phyloP scores from a whole-genome alignment of 2,888 invertebrate genomes.

The Noctua janthe region DNA sequence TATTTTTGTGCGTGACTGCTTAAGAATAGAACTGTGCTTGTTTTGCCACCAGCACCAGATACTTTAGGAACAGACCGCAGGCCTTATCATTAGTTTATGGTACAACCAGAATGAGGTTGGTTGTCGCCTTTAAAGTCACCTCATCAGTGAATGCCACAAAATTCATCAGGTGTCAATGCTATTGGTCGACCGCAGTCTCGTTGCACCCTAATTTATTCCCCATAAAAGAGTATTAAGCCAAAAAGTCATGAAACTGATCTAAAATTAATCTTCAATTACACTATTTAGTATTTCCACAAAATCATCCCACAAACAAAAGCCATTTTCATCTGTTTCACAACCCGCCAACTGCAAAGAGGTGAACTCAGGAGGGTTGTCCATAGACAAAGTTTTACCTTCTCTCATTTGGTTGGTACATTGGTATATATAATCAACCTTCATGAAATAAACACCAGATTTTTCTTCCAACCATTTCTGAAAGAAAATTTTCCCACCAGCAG shows the following conservation, averaged over 20 bases:
- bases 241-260: background rate
- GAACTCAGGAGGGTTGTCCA: slow-evolving; percentile 78
- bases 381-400: slow-evolving; percentile 71
- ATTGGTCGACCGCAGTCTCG: background rate
- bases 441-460: slow-evolving; percentile 66
- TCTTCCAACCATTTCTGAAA: slow-evolving; percentile 83
- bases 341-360: slow-evolving; percentile 74
- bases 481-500: slow-evolving; percentile 84
- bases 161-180: background rate
- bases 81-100: background rate
- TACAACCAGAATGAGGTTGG: background rate
- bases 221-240: background rate
- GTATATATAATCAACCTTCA: slow-evolving; percentile 83
- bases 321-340: slow-evolving; percentile 75
- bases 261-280: slow-evolving; percentile 5
- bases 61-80: background rate
- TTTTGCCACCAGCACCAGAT: background rate
- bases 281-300: slow-evolving; percentile 70
- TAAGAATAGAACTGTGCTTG: background rate
- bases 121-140: background rate
- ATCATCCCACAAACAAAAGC: slow-evolving; percentile 82
- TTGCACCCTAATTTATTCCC: background rate
- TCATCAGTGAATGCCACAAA: background rate
- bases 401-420: slow-evolving; percentile 80
- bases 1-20: background rate